Percentiles rank a stretch among this genome's conserved stretches.
Conservation (phyloP, 2,113 vertebrate species). For the Madoqua kirkii region DNA sequence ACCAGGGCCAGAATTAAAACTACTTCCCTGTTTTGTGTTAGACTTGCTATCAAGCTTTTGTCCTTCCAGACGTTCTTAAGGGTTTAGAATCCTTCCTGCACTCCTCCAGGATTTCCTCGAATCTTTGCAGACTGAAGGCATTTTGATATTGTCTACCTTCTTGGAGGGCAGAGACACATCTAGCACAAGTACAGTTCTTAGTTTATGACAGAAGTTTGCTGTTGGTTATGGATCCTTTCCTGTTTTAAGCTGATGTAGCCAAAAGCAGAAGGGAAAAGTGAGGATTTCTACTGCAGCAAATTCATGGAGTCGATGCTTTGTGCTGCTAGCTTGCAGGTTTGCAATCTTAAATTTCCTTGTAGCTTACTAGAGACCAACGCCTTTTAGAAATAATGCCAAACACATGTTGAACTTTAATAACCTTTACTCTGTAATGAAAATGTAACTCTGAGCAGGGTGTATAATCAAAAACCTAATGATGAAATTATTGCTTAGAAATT, state of each 20-base stretch:
- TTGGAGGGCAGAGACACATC: background rate
- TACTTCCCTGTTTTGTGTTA: background rate
- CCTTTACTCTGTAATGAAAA: constrained; percentile 41
- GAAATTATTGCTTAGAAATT: background rate
- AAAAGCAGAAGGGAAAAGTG: background rate
- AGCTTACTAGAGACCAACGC: background rate
- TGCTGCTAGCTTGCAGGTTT: background rate
- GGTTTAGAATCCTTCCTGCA: background rate
- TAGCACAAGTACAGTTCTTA: background rate
- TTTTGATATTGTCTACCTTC: background rate
- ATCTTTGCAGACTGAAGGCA: background rate
- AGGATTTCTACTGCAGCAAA: background rate
- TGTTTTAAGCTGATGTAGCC: background rate
- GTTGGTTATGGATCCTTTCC: background rate
- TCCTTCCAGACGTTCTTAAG: background rate
- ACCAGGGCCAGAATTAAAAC: background rate
- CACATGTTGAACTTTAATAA: constrained; percentile 39
- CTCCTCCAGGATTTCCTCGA: background rate
- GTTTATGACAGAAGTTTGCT: background rate
- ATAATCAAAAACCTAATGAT: constrained; percentile 1
- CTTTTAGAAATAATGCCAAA: constrained; percentile 41
- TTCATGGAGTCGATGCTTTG: background rate
- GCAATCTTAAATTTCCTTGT: background rate
- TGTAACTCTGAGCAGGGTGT: constrained; percentile 2
- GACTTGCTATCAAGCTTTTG: background rate